Base-by-base conservation (phyloP, 2,888 invertebrate species). In the Zaprionus lineosus region DNA sequence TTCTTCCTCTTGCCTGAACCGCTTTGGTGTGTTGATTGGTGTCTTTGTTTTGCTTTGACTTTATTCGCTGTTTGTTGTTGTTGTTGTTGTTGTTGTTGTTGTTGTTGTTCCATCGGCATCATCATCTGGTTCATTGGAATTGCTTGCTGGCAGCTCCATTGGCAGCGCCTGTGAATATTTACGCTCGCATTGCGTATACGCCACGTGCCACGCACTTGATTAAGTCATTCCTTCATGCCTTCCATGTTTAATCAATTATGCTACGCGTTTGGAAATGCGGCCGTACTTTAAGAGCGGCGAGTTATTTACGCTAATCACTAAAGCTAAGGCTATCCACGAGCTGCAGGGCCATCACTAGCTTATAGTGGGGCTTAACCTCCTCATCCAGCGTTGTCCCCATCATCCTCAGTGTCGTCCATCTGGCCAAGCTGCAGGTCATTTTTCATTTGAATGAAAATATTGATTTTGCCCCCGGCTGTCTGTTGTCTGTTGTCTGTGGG, bases 361-460 rank as follows among this genome's bases (percentile, higher is more conserved):
- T 56, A 50, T 50, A 50, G 34, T 24, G n/a, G 2, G 21, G 21
- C 21, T 21, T 21, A 21, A 5, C 3, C 4, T 3, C 21, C 7
- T 5, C 7, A 21, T 12, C 19, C 11, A 28, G 18, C 28, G 9
- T 12, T 28, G 29, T 29, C 24, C 12, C 9, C 19, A 19, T 9
- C 19, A 19, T 16, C 21, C 21, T 12, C 40, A 26, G 44, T 52
- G 40, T 50, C 67, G 41, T 66, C 68, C 59, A 34, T 68, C 72
- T 18, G 72, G 53, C 71, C 66, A 67, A 67, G 41, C 51, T 47
- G 63, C 65, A 60, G 78, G 76, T 78, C 78, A 84, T 84, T 84
- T 86, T 84, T 86, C 86, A 84, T 86, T 86, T 57, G 64, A 68
- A 77, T 86, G 86, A 84, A 84, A 86, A 86, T 84, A 84, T 84